These are phyloP conservation scores for Eretmocerus hayati DNA, from an alignment of 2,888 invertebrate species.

Conservation along the genomic window DNA sequence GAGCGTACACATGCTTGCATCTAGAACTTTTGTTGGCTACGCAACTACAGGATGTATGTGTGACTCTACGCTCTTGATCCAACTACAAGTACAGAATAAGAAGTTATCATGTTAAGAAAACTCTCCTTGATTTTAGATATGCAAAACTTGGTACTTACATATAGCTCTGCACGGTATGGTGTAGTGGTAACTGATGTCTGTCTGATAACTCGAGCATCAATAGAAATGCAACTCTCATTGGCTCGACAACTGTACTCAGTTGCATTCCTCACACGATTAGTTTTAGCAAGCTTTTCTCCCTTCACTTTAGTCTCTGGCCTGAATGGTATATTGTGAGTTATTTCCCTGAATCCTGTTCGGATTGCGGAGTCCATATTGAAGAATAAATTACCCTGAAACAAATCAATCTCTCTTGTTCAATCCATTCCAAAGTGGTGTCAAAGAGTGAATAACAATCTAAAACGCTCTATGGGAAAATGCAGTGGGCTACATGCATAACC, in stretches of 20 bases:
- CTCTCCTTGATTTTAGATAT: neutral
- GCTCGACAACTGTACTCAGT: slow-evolving; percentile 12
- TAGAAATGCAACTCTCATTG: slow-evolving; percentile 10
- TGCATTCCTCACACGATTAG: slow-evolving; percentile 19
- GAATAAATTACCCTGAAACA: neutral
- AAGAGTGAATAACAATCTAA: no score
- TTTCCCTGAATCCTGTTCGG: slow-evolving; percentile 18
- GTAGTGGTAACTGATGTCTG: slow-evolving; percentile 17
- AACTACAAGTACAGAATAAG: slow-evolving; percentile 7
- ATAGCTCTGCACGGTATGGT: slow-evolving; percentile 14
- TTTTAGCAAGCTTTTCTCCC: slow-evolving; percentile 15
- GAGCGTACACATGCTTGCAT: slow-evolving; percentile 21
- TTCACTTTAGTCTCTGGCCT: slow-evolving; percentile 18
- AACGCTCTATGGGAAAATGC: no score
- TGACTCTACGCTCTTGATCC: slow-evolving; percentile 7
- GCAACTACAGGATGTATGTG: slow-evolving; percentile 15
- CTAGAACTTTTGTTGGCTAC: slow-evolving; percentile 19
- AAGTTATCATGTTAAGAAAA: neutral
- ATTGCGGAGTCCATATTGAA: slow-evolving; percentile 19
- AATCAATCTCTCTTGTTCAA: no score
- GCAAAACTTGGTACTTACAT: slow-evolving; percentile 8
- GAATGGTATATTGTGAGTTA: slow-evolving; percentile 14
- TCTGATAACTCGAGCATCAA: slow-evolving; percentile 16
- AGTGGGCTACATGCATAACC: no score
- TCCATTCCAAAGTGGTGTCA: no score